Evolutionary conservation across 2,888 invertebrate species (phyloP).

Genomic region (Eupelmus urozonus): DNA sequence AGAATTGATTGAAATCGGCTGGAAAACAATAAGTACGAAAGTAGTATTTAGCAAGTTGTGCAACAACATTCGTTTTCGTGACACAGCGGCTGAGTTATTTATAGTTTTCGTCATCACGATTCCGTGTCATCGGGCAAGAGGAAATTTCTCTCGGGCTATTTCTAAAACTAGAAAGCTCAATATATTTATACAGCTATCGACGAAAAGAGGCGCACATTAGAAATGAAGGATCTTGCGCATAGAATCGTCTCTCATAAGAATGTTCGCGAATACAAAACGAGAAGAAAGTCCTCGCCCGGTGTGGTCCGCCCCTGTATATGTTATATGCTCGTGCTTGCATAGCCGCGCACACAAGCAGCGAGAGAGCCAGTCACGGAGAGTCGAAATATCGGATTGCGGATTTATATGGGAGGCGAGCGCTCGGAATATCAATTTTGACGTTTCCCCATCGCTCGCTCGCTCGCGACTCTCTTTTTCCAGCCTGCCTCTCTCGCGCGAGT

Average conservation of each 20-base stretch:
- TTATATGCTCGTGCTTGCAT: no score
- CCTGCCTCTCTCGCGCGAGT: background rate
- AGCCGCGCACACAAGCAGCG: no score
- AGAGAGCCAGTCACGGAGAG: no score
- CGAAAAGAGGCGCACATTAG: no score
- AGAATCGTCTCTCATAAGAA: constrained; percentile 34
- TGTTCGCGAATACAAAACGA: constrained; percentile 51
- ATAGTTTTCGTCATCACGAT: background rate
- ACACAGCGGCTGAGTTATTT: no score
- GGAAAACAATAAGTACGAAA: no score
- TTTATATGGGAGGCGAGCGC: constrained; percentile 68
- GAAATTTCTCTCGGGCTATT: background rate
- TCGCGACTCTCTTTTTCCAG: background rate
- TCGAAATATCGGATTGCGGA: constrained; percentile 73
- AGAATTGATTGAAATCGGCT: no score
- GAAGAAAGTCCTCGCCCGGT: constrained; percentile 45
- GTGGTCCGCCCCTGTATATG: background rate
- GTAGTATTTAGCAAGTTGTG: no score
- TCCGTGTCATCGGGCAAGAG: background rate
- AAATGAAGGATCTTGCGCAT: constrained; percentile 45
- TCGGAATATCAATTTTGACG: constrained; percentile 75
- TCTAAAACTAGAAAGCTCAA: constrained; percentile 20
- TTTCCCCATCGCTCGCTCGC: constrained; percentile 63
- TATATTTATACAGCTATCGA: constrained; percentile 1
- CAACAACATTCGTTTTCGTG: no score